Evolutionary conservation across 2,888 invertebrate species (phyloP).

Genomic region (Ophion ventricosus): DNA sequence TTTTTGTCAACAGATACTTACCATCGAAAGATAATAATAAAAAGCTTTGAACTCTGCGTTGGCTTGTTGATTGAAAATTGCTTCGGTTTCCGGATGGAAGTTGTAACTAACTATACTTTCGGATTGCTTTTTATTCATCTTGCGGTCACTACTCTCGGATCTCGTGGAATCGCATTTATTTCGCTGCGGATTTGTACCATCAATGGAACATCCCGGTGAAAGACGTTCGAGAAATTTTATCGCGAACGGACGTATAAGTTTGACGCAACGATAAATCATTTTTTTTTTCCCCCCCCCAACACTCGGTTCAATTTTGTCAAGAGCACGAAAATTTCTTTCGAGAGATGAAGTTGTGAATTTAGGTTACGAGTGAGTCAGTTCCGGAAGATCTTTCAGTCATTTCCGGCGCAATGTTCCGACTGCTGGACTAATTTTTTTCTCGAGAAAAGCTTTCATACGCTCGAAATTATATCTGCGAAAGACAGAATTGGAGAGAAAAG

Average conservation of each 20-base stretch:
- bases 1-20: slow-evolving; percentile 74
- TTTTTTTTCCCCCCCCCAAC: too few relatives aligned
- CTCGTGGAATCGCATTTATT: slow-evolving; percentile 45
- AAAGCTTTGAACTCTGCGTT: slow-evolving; percentile 86
- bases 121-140: slow-evolving; percentile 71
- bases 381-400: not conserved
- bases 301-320: not conserved
- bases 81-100: slow-evolving; percentile 84
- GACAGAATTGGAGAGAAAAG: not conserved
- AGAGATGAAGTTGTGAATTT: not conserved
- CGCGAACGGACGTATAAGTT: slow-evolving; percentile 26
- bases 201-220: not conserved
- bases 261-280: slow-evolving; percentile 34
- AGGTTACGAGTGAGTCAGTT: not conserved
- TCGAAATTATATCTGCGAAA: not conserved
- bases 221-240: slow-evolving; percentile 22
- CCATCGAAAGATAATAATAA: slow-evolving; percentile 87
- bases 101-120: slow-evolving; percentile 71
- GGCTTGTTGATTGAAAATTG: slow-evolving; percentile 85
- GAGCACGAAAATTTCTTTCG: not conserved
- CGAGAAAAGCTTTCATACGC: not conserved
- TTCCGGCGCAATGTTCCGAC: not conserved
- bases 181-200: slow-evolving; percentile 2
- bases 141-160: slow-evolving; percentile 45
- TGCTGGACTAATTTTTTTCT: slow-evolving; percentile 3